Evolutionary conservation across 2,888 invertebrate genomes (phyloP), one percentile per base, ranked within the genome.

Genomic region (Nephrotoma guestfalica): DNA sequence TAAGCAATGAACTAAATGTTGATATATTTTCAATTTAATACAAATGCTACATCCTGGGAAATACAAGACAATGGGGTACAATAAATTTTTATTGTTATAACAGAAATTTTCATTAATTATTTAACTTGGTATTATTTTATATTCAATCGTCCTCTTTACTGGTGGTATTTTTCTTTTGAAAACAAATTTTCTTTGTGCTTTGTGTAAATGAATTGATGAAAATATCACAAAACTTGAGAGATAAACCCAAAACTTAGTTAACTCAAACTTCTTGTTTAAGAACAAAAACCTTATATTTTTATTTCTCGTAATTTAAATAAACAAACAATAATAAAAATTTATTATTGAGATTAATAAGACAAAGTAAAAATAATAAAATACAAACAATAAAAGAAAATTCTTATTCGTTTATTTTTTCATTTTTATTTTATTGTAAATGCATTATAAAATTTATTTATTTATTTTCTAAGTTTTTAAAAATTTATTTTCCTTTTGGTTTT

Each of bases 1-100:
- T 91, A 0, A 88, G 89, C 86, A 86, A 87, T 4, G 43, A 87
- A 41, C 87, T 89, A 83, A 88, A 89, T 71, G 88, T 90, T 0
- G 88, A 90, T 87, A 87, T 91, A 18, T 89, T 89, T 86, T 88
- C 87, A 47, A 51, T 45, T 47, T 43, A 86, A 71, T 13, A 6
- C 30, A 30, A 30, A 30, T 2, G 2, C 30, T 30, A 30, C 30
- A 30, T 30, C 30, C 2, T 30, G 30, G 30, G 30, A 30, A 30
- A 30, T 30, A 30, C 1, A 30, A 30, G 30, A 30, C 30, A 30
- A 30, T 30, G 2, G 2, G 43, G 2, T 43, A 43, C 43, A 43
- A 2, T 43, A 43, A 9, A 43, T 9, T 43, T 43, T 43, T 9
- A 1, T 43, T 43, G 1, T 11, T 43, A 4, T 51, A 51, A 51